These are phyloP conservation scores for Poeciliopsis paucimaculata DNA, from an alignment of 2,797 vertebrate species.

Conservation along the genomic window DNA sequence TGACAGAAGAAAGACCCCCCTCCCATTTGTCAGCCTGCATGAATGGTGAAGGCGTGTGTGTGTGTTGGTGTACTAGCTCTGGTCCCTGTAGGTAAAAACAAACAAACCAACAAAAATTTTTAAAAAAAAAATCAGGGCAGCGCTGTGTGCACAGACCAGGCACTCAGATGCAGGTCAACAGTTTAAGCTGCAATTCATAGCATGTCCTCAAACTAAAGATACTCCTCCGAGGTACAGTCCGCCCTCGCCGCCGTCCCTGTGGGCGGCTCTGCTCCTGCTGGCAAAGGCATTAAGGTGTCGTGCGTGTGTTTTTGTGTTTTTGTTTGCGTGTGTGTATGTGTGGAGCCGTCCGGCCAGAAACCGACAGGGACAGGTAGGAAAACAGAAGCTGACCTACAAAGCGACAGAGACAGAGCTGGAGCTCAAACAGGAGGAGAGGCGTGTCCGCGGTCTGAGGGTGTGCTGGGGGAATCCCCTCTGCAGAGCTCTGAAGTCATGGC, in stretches of 20 bases:
- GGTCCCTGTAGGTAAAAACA: slow-evolving; percentile 37
- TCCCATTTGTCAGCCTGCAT: slow-evolving; percentile 38
- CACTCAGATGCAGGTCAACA: slow-evolving; percentile 59
- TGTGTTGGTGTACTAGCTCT: not conserved
- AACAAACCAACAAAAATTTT: too few relatives aligned
- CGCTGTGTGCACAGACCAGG: slow-evolving; percentile 31
- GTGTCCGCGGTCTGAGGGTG: slow-evolving; percentile 27
- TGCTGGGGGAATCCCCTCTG: slow-evolving; percentile 54
- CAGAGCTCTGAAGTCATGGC: slow-evolving; percentile 40
- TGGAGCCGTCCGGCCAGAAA: slow-evolving; percentile 55
- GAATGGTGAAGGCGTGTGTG: slow-evolving; percentile 13
- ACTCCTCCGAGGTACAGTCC: slow-evolving; percentile 53
- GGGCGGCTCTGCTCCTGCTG: slow-evolving; percentile 61
- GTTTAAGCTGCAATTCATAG: slow-evolving; percentile 63
- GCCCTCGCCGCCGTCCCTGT: slow-evolving; percentile 46
- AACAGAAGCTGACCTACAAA: slow-evolving; percentile 76
- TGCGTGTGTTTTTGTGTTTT: slow-evolving; percentile 4
- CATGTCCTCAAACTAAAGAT: slow-evolving; percentile 45
- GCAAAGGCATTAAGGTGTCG: slow-evolving; percentile 56
- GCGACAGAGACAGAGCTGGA: slow-evolving; percentile 66
- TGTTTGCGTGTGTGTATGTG: slow-evolving; percentile 10
- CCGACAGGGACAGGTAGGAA: slow-evolving; percentile 73
- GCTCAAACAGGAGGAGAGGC: slow-evolving; percentile 43
- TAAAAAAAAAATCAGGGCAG: slow-evolving; percentile 20
- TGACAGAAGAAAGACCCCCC: slow-evolving; percentile 37